These are phyloP conservation scores for Chouioia cunea DNA, from an alignment of 2,888 invertebrate genomes.

Conservation along the genomic window DNA sequence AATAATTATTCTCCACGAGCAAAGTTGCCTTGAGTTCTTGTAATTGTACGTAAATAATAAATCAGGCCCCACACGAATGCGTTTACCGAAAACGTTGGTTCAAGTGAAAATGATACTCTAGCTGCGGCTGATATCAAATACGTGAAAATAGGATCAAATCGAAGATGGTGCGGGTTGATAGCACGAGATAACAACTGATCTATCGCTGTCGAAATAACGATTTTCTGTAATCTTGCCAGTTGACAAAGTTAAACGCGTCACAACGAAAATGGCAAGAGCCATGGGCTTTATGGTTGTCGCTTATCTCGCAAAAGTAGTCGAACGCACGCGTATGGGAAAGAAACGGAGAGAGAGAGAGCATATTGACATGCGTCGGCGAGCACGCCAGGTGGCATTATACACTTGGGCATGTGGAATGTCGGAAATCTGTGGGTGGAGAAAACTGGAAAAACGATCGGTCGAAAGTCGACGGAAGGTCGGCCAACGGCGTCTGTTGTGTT, in stretches of 20 bases:
- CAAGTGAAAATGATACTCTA: too few relatives aligned
- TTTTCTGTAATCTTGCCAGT: too few relatives aligned
- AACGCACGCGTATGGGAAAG: constrained; percentile 5
- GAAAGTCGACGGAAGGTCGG: constrained; percentile 29
- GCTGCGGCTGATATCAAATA: background rate
- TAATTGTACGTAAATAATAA: constrained; percentile 6
- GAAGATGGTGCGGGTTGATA: too few relatives aligned
- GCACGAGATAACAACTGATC: too few relatives aligned
- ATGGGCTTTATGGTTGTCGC: too few relatives aligned
- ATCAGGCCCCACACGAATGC: too few relatives aligned
- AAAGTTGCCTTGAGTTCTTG: background rate
- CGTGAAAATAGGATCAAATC: constrained; percentile 9
- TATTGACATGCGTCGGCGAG: constrained; percentile 1
- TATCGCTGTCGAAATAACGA: too few relatives aligned
- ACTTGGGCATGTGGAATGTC: background rate
- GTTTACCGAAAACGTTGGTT: too few relatives aligned
- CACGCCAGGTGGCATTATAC: constrained; percentile 26
- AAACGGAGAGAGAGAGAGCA: constrained; percentile 27
- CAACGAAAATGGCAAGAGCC: too few relatives aligned
- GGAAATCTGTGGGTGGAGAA: constrained; percentile 12
- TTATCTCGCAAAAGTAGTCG: background rate
- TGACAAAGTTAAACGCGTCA: too few relatives aligned
- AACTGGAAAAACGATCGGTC: constrained; percentile 20
- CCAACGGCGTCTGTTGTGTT: background rate
- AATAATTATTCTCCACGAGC: constrained; percentile 22